Conservation (phyloP, 1,140 invertebrate species). For the Bombus haemorrhoidalis region DNA sequence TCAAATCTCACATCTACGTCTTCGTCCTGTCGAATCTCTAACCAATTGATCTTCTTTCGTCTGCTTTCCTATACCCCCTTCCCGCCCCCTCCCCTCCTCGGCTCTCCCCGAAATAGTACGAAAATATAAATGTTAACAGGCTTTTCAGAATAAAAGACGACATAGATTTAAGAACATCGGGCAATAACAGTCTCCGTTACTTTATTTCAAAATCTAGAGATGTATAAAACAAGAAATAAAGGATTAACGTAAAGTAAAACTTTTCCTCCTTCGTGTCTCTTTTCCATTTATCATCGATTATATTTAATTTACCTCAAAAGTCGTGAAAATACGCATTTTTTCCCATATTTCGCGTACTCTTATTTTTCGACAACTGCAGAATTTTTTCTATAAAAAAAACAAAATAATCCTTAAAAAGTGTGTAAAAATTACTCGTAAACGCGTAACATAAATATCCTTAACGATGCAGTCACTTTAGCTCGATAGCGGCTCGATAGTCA, state of each 20-base stretch:
- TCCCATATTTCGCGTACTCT: not conserved
- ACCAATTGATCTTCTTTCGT: not conserved
- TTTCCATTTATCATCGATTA: not conserved
- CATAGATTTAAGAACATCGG: not conserved
- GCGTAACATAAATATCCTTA: not conserved
- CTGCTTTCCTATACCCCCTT: rapidly evolving
- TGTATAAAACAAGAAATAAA: not conserved
- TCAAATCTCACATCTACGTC: not conserved
- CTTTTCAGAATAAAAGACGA: not conserved
- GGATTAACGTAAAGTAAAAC: not conserved
- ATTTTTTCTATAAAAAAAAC: not conserved
- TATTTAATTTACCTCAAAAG: not conserved
- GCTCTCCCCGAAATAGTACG: no score
- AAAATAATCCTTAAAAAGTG: not conserved
- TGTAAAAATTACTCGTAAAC: not conserved
- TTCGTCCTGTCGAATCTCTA: not conserved
- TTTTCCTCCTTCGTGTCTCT: not conserved
- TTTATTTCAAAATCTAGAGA: not conserved
- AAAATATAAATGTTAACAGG: not conserved
- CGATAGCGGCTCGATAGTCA: slow-evolving; percentile 56
- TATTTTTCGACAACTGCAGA: not conserved
- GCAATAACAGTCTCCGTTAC: not conserved
- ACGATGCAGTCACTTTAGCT: slow-evolving; percentile 14
- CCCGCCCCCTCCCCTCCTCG: rapidly evolving
- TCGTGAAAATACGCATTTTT: no score